Conservation (phyloP, 1,140 invertebrate genomes). For the Bombus waltoni region DNA sequence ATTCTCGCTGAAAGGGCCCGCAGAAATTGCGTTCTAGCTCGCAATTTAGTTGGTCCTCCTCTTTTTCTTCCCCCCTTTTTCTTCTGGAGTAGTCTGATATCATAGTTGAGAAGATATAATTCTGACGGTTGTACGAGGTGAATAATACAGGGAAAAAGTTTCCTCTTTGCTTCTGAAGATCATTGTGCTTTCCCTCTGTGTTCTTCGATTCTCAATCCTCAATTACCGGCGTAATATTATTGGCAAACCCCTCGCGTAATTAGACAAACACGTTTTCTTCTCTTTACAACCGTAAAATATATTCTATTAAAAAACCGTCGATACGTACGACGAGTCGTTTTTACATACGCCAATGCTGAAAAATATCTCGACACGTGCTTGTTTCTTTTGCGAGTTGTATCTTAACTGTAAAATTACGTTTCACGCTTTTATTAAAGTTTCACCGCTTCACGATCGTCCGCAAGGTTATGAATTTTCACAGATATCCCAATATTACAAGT, state of each 20-base stretch:
- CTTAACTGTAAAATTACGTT: too few relatives aligned
- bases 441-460: background rate
- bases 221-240: background rate
- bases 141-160: background rate
- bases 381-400: too few relatives aligned
- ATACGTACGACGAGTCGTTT: too few relatives aligned
- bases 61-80: too few relatives aligned
- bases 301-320: too few relatives aligned
- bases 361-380: too few relatives aligned
- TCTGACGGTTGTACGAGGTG: background rate
- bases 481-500: too few relatives aligned
- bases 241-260: background rate
- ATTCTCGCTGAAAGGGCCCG: background rate
- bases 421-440: background rate
- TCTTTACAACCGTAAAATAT: too few relatives aligned
- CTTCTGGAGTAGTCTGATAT: background rate
- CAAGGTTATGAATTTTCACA: background rate
- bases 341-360: too few relatives aligned
- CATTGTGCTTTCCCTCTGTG: background rate
- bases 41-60: background rate
- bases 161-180: background rate
- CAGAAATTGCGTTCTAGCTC: slow-evolving; percentile 2
- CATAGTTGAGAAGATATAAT: background rate
- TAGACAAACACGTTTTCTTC: too few relatives aligned
- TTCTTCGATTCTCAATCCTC: background rate